Evolutionary conservation across 2,888 invertebrate genomes (phyloP), one percentile per base, ranked within the genome.

Genomic region (Synergus itoensis): DNA sequence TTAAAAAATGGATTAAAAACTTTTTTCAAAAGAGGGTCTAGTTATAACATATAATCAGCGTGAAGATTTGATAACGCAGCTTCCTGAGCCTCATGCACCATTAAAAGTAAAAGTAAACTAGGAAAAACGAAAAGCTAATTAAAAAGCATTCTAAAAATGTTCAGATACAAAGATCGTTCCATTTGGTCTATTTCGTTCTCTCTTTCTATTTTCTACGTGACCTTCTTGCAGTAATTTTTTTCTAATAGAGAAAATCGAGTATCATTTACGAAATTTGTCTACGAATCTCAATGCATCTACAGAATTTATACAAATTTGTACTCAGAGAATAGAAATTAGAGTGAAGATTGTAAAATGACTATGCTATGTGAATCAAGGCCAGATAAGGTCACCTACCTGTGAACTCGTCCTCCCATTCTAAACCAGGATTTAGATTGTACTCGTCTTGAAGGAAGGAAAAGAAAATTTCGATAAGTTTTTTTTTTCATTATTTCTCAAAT

Each of bases 401-500:
- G 95, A 98, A 98, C 95, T 98, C 98, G 97, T 98, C 98, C 96
- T 98, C 98, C 98, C 98, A 98, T 95, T 98, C 98, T 98, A 98
- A 98, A 97, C 97, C 97, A 96, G 98, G 98, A 96, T 98, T 98
- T 96, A 98, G 97, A 98, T 98, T 98, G 97, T 98, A 98, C 95
- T 98, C 98, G 96, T 98, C 98, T 98, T 97, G 96, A 97, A 96
- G 95, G 92, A 93, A 92, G 93, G 93, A 93, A 93, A 92, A 93
- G 93, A 92, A 93, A 93, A 92, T 91, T 89, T 92, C 92, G 93
- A 92, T 92, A 92, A 93, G 93, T 92, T 89, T 90, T 85, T 89
- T 91, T 84, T 87, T 88, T 86, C 87, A 83, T 83, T 86, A 86
- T 84, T 65, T 78, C 84, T 84, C 82, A 78, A 73, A 80, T 63